A percentile compares a stretch with the other conserved stretches of the same genome.
These are phyloP conservation scores for Synanthedon tipuliformis DNA, from an alignment of 2,888 invertebrate genomes.

Conservation along the genomic window DNA sequence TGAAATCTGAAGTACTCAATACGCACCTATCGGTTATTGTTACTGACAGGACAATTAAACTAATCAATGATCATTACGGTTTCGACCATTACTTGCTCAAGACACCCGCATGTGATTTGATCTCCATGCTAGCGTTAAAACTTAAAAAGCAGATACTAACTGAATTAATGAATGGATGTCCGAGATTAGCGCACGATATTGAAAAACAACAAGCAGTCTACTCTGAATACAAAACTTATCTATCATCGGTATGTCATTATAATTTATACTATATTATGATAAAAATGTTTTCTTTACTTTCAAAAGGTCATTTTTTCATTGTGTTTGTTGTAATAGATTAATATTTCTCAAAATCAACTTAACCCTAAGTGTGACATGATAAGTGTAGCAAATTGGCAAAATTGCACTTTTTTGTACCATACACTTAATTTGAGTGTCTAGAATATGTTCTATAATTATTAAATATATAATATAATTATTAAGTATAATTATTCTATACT, in stretches of 20 bases:
- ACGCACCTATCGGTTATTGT: constrained; percentile 84
- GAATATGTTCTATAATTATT: too few species aligned
- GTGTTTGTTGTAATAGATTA: too few species aligned
- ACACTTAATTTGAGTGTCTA: too few species aligned
- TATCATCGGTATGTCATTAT: constrained; percentile 77
- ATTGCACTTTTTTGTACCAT: too few species aligned
- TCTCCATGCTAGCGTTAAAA: constrained; percentile 84
- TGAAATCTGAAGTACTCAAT: constrained; percentile 92
- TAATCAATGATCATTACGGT: constrained; percentile 91
- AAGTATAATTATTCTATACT: too few species aligned
- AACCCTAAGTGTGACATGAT: too few species aligned
- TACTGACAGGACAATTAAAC: constrained; percentile 83
- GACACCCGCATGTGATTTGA: constrained; percentile 92
- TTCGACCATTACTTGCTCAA: constrained; percentile 95
- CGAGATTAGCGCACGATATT: constrained; percentile 74
- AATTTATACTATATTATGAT: background rate
- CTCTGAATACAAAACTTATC: constrained; percentile 83
- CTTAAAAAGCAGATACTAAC: constrained; percentile 87
- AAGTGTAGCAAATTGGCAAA: too few species aligned
- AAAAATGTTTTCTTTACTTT: too few species aligned
- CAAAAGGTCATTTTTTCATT: too few species aligned
- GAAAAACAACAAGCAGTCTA: constrained; percentile 77
- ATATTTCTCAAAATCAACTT: too few species aligned
- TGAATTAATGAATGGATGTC: constrained; percentile 76
- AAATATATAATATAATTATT: too few species aligned